Base-by-base conservation (phyloP, 2,113 vertebrate species). In the Pica pica region DNA sequence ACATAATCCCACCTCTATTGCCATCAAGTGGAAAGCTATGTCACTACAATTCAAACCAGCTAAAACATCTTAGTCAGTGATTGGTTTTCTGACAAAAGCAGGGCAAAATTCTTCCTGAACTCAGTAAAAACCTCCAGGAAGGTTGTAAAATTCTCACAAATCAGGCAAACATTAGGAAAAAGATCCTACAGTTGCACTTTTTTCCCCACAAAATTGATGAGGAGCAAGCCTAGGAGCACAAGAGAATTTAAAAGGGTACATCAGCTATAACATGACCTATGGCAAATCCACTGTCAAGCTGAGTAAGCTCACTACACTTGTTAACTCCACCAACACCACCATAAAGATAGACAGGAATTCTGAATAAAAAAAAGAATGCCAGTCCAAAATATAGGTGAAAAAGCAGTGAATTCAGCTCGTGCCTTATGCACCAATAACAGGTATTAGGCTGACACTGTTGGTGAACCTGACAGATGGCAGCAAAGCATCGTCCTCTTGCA, bases 1-100 rank as follows among this genome's bases (percentile, higher is more conserved):
- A 89, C 19, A 76, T 90, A 96, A 75, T 57, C 49, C 84, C 82
- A 95, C 33, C 90, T 91, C 94, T 94, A 35, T 55, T 88, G 95
- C 94, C 95, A 97, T 88, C 96, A 91, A 93, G 94, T 96, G 94
- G 96, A 96, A 93, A 96, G 5, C 37, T 47, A 23, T 49, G 63
- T 88, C 85, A 95, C 87, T 97, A 64, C 95, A 96, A 39, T 47
- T 89, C 3, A 1, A 60, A 83, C 12, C 26, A 85, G 39, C 10
- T 70, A 13, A 49, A 84, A 16, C 4, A 53, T 21, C 20, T 37
- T 6, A 5, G 21, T 33, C 50, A 41, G 16, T 9, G 10, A 86
- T 1, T 31, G 10, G 12, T 53, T 86, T 80, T 42, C 44, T 37
- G 23, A 79, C 35, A 91, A n/a, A 0, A 87, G 9, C 11, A 52